Evolutionary conservation across 2,797 vertebrate species (phyloP).

Genomic region (Brachymystax lenok): DNA sequence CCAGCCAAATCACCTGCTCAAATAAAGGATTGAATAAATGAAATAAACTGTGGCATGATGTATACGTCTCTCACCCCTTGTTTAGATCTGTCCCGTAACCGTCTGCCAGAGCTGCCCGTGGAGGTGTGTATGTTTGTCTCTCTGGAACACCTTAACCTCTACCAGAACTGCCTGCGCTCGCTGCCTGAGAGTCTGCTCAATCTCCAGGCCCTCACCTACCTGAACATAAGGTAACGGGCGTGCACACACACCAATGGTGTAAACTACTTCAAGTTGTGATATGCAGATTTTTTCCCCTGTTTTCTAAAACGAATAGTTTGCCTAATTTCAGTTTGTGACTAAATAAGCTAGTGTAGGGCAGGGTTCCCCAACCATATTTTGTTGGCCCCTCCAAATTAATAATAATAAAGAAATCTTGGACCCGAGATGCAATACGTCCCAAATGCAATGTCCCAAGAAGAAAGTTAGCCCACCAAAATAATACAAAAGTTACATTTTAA

Average conservation of each 20-base stretch:
- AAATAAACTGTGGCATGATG: background rate
- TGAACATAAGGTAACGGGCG: constrained; percentile 90
- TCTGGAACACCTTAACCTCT: constrained; percentile 92
- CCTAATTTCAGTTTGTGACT: too few species aligned
- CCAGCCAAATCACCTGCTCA: background rate
- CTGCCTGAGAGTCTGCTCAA: constrained; percentile 90
- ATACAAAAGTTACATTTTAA: too few species aligned
- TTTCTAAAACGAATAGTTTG: too few species aligned
- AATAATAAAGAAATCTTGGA: too few species aligned
- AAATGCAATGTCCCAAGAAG: too few species aligned
- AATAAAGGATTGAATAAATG: background rate
- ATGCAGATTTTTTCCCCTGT: too few species aligned
- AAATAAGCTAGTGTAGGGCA: too few species aligned
- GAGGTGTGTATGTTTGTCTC: constrained; percentile 93
- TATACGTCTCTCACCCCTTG: background rate
- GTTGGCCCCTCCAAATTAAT: too few species aligned
- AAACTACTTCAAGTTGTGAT: too few species aligned
- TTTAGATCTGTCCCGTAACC: constrained; percentile 91
- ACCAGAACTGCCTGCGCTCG: constrained; percentile 95
- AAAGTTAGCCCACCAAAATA: too few species aligned
- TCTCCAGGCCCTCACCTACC: constrained; percentile 89
- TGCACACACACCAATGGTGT: background rate
- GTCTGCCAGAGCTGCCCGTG: constrained; percentile 88
- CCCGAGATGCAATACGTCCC: too few species aligned
- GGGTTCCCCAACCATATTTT: too few species aligned